Conservation (phyloP, 64 coral and sea anemone genomes). For the Montipora cactus region DNA sequence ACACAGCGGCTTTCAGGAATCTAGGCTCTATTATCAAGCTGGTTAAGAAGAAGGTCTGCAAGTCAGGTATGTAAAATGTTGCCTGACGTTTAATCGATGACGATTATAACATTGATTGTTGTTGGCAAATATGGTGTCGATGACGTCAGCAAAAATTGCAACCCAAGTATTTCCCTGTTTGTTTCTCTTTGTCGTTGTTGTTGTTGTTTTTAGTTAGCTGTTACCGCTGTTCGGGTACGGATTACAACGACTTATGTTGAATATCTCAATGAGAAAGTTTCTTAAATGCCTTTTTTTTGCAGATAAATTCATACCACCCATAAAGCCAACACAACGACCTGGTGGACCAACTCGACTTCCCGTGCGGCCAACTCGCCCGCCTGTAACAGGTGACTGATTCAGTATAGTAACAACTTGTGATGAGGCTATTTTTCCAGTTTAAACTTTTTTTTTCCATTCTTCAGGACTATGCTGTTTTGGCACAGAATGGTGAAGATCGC, state of each 20-base stretch:
- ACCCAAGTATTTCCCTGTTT: background rate
- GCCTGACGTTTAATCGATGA: background rate
- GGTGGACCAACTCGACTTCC: background rate
- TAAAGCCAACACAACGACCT: background rate
- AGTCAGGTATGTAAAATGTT: slow-evolving; percentile 29
- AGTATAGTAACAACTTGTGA: background rate
- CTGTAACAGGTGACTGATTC: background rate
- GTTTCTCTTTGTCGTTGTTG: background rate
- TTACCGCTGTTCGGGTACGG: background rate
- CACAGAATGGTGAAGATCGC: too few species aligned
- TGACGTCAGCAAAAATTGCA: background rate
- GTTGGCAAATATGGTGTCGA: background rate
- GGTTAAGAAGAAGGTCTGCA: slow-evolving; percentile 64
- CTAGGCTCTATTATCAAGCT: slow-evolving; percentile 32
- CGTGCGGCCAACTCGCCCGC: background rate
- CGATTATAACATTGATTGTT: background rate
- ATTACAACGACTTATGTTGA: too few species aligned
- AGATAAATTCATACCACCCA: slow-evolving; percentile 19
- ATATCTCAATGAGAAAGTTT: background rate
- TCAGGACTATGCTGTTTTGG: too few species aligned
- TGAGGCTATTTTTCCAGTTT: too few species aligned
- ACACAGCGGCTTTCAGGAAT: slow-evolving; percentile 75
- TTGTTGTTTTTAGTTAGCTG: background rate
- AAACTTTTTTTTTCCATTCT: too few species aligned
- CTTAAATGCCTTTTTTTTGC: background rate